These are phyloP conservation scores for Sinocyclocheilus grahami DNA, from an alignment of 2,113 vertebrate genomes.

Conservation along the genomic window DNA sequence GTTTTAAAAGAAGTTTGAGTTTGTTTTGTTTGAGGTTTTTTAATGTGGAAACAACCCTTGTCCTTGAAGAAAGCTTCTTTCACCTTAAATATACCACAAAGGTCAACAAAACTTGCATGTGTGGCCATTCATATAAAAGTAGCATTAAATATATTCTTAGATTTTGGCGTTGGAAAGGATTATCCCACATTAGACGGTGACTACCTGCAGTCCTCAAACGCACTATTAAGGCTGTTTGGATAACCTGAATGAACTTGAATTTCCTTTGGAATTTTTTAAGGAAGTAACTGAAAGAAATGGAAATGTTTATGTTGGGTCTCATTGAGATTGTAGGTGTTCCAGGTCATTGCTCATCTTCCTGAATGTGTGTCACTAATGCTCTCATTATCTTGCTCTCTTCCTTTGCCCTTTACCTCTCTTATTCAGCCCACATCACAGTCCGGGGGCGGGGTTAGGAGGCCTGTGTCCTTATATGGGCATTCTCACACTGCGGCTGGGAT, in stretches of 20 bases:
- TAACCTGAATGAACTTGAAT: constrained; percentile 7
- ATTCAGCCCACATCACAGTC: not conserved
- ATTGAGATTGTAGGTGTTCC: not conserved
- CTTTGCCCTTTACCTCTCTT: not conserved
- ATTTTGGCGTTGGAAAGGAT: not conserved
- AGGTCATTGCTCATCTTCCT: constrained; percentile 14
- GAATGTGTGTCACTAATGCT: not conserved
- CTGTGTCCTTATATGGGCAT: constrained; percentile 45
- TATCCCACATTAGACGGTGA: not conserved
- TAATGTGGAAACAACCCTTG: not conserved
- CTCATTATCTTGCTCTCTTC: not conserved
- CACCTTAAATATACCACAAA: not conserved
- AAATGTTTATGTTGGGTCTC: constrained; percentile 1
- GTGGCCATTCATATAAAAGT: not conserved
- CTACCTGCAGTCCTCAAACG: not conserved
- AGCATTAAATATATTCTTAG: not conserved
- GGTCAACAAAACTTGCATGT: not conserved
- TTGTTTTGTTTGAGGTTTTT: not conserved
- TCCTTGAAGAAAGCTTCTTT: not conserved
- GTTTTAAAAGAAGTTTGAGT: not conserved
- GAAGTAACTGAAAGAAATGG: not conserved
- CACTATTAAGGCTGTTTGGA: not conserved
- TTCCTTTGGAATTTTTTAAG: constrained; percentile 12
- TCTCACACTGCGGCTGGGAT: constrained; percentile 11
- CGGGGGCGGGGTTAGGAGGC: not conserved